Evolutionary conservation across 2,797 vertebrate species (phyloP).

Genomic region (Enteromius viviparus): DNA sequence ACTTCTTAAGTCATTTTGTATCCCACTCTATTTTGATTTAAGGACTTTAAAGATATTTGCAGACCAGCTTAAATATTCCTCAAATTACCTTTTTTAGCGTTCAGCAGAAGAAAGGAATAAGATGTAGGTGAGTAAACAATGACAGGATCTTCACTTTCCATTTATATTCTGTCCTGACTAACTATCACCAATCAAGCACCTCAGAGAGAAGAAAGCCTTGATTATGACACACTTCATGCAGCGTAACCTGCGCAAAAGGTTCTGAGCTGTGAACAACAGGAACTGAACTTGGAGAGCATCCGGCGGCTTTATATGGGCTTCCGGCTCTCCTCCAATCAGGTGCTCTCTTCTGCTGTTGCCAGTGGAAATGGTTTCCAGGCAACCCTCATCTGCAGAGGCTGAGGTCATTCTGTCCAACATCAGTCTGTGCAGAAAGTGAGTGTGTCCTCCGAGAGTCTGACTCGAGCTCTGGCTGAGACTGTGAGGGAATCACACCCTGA

Average conservation of each 20-base stretch:
- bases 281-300: constrained; percentile 36
- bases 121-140: background rate
- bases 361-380: constrained; percentile 81
- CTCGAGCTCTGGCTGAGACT: no score
- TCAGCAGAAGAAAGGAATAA: no score
- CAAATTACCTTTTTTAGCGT: background rate
- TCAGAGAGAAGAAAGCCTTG: background rate
- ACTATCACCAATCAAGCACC: background rate
- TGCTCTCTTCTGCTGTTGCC: constrained; percentile 76
- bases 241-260: background rate
- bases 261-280: background rate
- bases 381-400: constrained; percentile 76
- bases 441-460: background rate
- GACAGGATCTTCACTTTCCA: background rate
- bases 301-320: constrained; percentile 66
- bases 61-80: background rate
- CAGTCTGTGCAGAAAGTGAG: background rate
- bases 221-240: background rate
- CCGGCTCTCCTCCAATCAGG: constrained; percentile 66
- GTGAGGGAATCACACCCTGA: background rate
- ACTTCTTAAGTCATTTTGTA: background rate
- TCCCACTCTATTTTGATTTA: background rate
- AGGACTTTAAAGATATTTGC: no score
- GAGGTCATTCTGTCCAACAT: constrained; percentile 73
- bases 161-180: background rate